These are phyloP conservation scores for Ursus arctos DNA, from an alignment of 2,113 vertebrate genomes.

Conservation along the genomic window DNA sequence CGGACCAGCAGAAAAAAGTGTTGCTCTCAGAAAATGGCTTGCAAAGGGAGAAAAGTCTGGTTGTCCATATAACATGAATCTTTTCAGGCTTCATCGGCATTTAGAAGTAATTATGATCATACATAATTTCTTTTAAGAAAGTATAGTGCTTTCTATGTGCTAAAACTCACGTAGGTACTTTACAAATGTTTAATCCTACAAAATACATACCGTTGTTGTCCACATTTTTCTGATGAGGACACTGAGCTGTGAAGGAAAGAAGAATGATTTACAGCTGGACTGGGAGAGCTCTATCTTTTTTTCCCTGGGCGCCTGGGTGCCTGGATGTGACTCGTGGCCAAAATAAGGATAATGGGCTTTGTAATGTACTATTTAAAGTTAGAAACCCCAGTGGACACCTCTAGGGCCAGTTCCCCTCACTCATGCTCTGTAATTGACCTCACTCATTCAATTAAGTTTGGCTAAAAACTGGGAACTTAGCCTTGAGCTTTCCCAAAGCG, in stretches of 20 bases:
- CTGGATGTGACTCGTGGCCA: not conserved
- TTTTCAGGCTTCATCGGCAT: not conserved
- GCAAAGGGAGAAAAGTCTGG: not conserved
- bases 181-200: no score
- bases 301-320: no score
- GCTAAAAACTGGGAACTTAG: not conserved
- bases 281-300: no score
- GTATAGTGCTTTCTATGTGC: not conserved
- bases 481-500: not conserved
- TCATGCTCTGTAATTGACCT: not conserved
- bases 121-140: not conserved
- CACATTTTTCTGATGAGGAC: not conserved
- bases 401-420: no score
- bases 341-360: not conserved
- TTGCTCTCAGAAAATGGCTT: not conserved
- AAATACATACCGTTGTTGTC: not conserved
- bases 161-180: not conserved
- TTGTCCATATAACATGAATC: not conserved
- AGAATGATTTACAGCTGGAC: not conserved
- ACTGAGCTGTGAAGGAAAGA: not conserved
- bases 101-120: not conserved
- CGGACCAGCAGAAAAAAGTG: not conserved
- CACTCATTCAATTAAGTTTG: not conserved
- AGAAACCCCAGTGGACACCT: accelerated
- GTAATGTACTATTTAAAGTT: not conserved